Evolutionary conservation across 1,140 invertebrate genomes (phyloP), one percentile per base, ranked within the genome.

Genomic region (Tyrophagus putrescentiae): DNA sequence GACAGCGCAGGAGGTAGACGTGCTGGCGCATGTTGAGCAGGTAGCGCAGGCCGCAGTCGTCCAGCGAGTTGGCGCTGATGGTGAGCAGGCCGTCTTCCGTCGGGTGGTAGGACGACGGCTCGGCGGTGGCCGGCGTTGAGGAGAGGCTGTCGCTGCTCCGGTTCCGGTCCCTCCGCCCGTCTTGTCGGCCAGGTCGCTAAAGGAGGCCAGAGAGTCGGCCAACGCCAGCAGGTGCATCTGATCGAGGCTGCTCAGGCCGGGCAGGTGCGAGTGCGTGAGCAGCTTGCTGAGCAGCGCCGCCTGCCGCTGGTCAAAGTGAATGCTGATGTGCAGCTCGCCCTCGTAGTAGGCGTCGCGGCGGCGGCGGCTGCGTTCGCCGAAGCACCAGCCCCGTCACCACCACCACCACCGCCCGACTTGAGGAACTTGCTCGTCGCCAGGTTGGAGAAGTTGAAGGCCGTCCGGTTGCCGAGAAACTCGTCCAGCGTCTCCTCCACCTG

Each of bases 181-280:
- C 6, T 54, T 41, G 4, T 63, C 57, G n/a, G 9, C 25, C 36
- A 65, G 54, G 42, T 68, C 65, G 62, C 71, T 71, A 42, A 71
- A 70, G 0, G 87, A 91, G 0, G 92, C 91, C 0, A 99, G 91
- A 0, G 96, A 98, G 68, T 99, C 95, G 25, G 94, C 94, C 23
- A 99, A 71, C 4, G 95, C 95, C 7, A 99, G 72, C 28, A 99
- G 75, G 75, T 99, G 95, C 93, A 99, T 98, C 72, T 99, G 96
- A 74, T 99, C 96, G 25, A 98, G 78, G 69, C 89, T 94, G 2
- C 91, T 95, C 4, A 99, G 75, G 0, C 94, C 94, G 1, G 95
- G 95, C 21, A 99, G 75, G 72, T 97, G 93, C 1, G 88, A 93
- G 71, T 97, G 92, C 0, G 93, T 97, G 11, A 98, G 75, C 21